A percentile compares a stretch with the other conserved stretches of the same genome.
Evolutionary conservation across 2,888 invertebrate species (phyloP).

Genomic region (Toxonevra muliebris): DNA sequence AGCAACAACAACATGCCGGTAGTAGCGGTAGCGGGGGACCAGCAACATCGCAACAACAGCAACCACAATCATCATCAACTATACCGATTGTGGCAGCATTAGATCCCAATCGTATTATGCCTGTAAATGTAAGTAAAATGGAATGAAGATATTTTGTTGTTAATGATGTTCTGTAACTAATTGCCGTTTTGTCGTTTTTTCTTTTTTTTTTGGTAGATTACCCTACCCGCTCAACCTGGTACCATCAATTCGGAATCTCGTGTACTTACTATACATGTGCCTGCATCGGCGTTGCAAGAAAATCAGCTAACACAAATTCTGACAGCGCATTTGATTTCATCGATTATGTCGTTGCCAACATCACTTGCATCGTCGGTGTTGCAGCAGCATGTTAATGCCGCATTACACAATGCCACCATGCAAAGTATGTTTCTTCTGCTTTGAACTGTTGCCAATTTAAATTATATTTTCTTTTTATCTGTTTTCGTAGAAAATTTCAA

Average conservation of each 20-base stretch:
- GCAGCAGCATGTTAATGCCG: slow-evolving; percentile 90
- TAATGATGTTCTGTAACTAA: not conserved
- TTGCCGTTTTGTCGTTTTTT: slow-evolving; percentile 2
- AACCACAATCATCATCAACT: slow-evolving; percentile 49
- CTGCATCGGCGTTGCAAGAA: slow-evolving; percentile 83
- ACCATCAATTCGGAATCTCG: slow-evolving; percentile 74
- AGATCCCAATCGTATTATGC: slow-evolving; percentile 69
- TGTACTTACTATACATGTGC: slow-evolving; percentile 89
- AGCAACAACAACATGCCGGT: slow-evolving; percentile 14
- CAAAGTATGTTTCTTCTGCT: slow-evolving; percentile 51
- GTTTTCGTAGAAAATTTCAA: slow-evolving; percentile 55
- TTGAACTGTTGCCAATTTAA: too few species aligned
- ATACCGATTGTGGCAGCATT: slow-evolving; percentile 65
- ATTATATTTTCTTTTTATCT: not conserved
- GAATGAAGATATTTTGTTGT: not conserved
- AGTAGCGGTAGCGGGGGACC: slow-evolving; percentile 41
- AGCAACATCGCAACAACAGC: slow-evolving; percentile 47
- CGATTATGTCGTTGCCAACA: slow-evolving; percentile 87
- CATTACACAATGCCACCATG: slow-evolving; percentile 70
- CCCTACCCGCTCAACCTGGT: slow-evolving; percentile 78
- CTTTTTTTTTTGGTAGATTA: slow-evolving; percentile 69
- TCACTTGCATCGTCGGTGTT: slow-evolving; percentile 81
- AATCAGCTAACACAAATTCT: slow-evolving; percentile 75
- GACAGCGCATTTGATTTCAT: slow-evolving; percentile 88
- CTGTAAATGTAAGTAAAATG: slow-evolving; percentile 66